Evolutionary conservation across 2,888 invertebrate species (phyloP).

Genomic region (Caenorhabditis becei): DNA sequence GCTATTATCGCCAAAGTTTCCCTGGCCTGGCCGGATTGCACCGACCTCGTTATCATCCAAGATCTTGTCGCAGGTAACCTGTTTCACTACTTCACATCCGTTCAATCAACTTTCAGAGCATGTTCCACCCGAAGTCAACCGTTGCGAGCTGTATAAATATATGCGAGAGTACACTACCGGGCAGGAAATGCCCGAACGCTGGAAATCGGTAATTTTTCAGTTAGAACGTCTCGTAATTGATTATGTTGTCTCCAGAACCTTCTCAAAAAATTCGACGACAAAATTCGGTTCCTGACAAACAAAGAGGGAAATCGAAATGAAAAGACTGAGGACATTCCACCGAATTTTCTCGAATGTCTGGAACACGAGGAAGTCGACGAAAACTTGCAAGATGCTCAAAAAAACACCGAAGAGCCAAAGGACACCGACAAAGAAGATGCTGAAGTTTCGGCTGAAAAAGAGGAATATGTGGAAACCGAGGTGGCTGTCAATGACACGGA

Average conservation of each 20-base stretch:
- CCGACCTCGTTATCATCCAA: background rate
- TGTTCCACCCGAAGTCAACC: constrained; percentile 1
- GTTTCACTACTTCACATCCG: background rate
- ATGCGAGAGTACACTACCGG: constrained; percentile 17
- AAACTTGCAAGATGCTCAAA: too few species aligned
- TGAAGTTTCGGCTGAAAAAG: background rate
- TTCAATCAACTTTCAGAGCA: constrained; percentile 13
- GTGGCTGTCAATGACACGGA: background rate
- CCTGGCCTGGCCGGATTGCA: constrained; percentile 34
- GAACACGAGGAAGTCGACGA: background rate
- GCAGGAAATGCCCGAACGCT: background rate
- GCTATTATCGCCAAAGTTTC: constrained; percentile 25
- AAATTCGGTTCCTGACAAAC: constrained; percentile 20
- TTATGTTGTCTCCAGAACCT: constrained; percentile 22
- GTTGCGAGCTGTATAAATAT: constrained; percentile 9
- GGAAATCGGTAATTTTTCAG: background rate
- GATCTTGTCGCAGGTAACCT: background rate
- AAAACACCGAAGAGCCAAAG: too few species aligned
- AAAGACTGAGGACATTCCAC: background rate
- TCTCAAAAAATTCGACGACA: background rate
- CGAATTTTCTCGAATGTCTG: background rate
- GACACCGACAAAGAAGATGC: background rate
- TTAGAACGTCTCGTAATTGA: background rate
- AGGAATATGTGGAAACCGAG: background rate
- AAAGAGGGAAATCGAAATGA: background rate